A percentile compares a stretch with the other conserved stretches of the same genome.
phyloP scores from a whole-genome alignment of 2,113 vertebrate species.

The Nansenia antarctica region DNA sequence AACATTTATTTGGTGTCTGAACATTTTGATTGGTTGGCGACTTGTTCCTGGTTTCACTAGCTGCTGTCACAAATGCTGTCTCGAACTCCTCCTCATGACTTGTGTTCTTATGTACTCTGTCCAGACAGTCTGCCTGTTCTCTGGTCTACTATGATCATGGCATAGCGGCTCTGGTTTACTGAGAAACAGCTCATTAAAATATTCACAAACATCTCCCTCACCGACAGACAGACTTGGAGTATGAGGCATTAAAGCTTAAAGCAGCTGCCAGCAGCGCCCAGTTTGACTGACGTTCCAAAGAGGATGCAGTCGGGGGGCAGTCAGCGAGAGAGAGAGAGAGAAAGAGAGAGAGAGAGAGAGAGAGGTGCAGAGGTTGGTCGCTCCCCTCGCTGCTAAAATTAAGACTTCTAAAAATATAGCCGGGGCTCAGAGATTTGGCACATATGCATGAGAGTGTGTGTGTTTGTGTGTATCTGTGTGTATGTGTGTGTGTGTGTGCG shows the following conservation, averaged over 20 bases:
- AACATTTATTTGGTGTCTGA: too few relatives aligned
- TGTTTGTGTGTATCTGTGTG: not conserved
- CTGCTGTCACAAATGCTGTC: too few relatives aligned
- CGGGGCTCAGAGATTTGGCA: not conserved
- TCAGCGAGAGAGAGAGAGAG: not conserved
- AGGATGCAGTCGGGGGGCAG: not conserved
- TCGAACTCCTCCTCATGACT: too few relatives aligned
- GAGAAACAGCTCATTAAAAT: not conserved
- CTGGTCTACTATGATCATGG: not conserved
- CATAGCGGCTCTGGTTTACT: not conserved
- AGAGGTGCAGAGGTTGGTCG: not conserved
- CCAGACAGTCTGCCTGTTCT: not conserved
- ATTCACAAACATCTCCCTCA: not conserved
- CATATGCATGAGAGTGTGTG: not conserved
- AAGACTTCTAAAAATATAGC: not conserved
- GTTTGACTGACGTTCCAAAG: conserved; percentile 10
- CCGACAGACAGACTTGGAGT: not conserved
- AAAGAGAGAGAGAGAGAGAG: not conserved
- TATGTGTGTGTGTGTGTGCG: not conserved
- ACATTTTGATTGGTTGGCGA: too few relatives aligned
- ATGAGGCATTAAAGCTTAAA: not conserved
- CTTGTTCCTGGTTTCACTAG: too few relatives aligned
- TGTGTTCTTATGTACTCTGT: too few relatives aligned
- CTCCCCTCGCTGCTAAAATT: not conserved
- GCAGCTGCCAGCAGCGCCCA: not conserved